Conservation (phyloP, 2,888 invertebrate species). For the Phaonia tiefii region DNA sequence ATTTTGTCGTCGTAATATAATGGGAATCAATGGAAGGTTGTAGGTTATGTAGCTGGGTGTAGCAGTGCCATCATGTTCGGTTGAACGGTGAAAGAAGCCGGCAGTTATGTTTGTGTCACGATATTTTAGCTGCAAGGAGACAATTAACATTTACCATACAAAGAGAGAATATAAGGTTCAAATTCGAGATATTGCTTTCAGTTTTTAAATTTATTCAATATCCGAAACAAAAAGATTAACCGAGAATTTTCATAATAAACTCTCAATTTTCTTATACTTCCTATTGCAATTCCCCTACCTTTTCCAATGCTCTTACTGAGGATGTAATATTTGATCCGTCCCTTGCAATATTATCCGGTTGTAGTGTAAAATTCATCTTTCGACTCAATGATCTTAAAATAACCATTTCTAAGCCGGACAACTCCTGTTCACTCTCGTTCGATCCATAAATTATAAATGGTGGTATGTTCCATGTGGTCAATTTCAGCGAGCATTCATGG, state of each 20-base stretch:
- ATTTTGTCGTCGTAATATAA: constrained; percentile 68
- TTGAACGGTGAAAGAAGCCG: constrained; percentile 69
- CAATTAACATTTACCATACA: no score
- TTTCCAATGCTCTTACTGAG: not conserved
- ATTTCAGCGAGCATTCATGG: constrained; percentile 64
- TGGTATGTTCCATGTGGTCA: constrained; percentile 55
- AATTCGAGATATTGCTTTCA: no score
- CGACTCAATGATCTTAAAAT: constrained; percentile 68
- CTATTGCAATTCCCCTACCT: constrained; percentile 8
- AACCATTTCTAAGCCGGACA: constrained; percentile 69
- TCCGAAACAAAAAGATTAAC: no score
- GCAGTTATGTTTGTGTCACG: constrained; percentile 52
- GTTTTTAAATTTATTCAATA: no score
- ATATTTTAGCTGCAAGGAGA: constrained; percentile 47
- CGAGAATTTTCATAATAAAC: no score
- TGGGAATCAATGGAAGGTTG: constrained; percentile 68
- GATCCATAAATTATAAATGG: constrained; percentile 28
- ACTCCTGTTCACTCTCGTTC: not conserved
- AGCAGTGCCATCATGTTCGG: constrained; percentile 53
- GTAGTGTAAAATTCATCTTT: constrained; percentile 71
- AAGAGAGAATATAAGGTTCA: no score
- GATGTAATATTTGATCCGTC: not conserved
- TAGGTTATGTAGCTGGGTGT: constrained; percentile 71
- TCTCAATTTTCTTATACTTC: no score
- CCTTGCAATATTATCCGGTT: constrained; percentile 48